Evolutionary conservation across 1,140 invertebrate genomes (phyloP), one percentile per base, ranked within the genome.

Genomic region (Neotoxoptera formosana): DNA sequence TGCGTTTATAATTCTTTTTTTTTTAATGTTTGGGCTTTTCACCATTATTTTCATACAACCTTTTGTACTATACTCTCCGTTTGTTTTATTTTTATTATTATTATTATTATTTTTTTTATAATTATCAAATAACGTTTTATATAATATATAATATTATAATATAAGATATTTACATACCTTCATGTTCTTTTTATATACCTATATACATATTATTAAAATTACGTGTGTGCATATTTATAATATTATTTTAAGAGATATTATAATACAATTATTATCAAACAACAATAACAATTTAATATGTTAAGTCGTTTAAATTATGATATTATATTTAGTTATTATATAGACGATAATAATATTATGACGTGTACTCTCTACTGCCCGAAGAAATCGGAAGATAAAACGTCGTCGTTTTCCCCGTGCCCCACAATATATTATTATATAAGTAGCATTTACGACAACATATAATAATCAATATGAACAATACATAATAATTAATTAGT

Each of bases 191-290:
- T 34, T 45, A 90, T 90, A 90, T 60, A 67, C 60, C 30, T 67
- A 89, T 67, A 89, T 8, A 88, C 23, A 89, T 36, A 53, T 56
- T 56, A 14, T 56, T 56, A 14, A 67, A 36, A 91, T 34, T 91
- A 83, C 21, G n/a, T 34, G 67, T 83, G 67, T 17, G 45, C 90
- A 91, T 83, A 91, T 91, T 48, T 91, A 91, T 91, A 81, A 91
- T 53, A 53, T 11, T 48, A 56, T 90, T 76, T 48, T 90, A 45
- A 67, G 53, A 21, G 6, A 90, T 67, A 41, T 21, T 60, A 45
- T 23, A 30, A 8, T 45, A 45, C 41, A 41, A 41, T 53, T 23
- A 41, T 53, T 23, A 89, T 56, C 6, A 53, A 36, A 89, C 7
- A 1, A 76, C 17, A 90, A 47, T 41, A 41, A 41, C 4, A 41